These are phyloP conservation scores for Carposina sasakii DNA, from an alignment of 1,140 invertebrate genomes.

Conservation along the genomic window DNA sequence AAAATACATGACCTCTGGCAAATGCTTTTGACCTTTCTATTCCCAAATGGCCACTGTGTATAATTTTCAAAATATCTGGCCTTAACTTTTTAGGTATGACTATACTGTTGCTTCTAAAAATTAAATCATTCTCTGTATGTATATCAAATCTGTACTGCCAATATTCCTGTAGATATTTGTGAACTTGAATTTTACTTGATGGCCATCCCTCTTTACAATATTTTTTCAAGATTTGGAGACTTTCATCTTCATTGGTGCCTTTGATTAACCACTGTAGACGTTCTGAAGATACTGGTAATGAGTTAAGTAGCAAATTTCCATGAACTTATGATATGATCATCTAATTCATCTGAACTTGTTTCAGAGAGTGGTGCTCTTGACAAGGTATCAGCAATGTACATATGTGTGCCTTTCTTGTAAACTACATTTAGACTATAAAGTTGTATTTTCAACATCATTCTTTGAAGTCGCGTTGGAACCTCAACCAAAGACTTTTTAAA, in stretches of 20 bases:
- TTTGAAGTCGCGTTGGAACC: slow-evolving; percentile 24
- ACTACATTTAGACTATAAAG: slow-evolving; percentile 19
- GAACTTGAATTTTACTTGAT: slow-evolving; percentile 13
- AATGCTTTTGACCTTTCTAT: slow-evolving; percentile 22
- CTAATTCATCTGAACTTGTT: slow-evolving; percentile 4
- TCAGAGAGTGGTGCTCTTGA: slow-evolving; percentile 19
- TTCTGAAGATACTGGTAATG: slow-evolving; percentile 18
- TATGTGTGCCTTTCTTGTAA: slow-evolving; percentile 17
- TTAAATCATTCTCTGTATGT: slow-evolving; percentile 18
- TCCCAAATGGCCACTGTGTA: slow-evolving; percentile 24
- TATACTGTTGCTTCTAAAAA: slow-evolving; percentile 23
- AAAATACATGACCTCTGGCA: slow-evolving; percentile 22
- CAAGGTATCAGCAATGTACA: slow-evolving; percentile 23
- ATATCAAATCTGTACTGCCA: slow-evolving; percentile 16
- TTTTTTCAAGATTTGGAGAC: slow-evolving; percentile 14
- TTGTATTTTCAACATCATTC: slow-evolving; percentile 27
- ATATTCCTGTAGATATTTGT: slow-evolving; percentile 14
- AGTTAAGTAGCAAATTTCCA: slow-evolving; percentile 20
- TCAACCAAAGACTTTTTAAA: slow-evolving; percentile 23
- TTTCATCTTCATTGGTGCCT: slow-evolving; percentile 16
- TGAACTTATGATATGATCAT: slow-evolving; percentile 10
- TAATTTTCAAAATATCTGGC: slow-evolving; percentile 23
- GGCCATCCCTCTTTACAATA: slow-evolving; percentile 23
- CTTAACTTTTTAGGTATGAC: slow-evolving; percentile 23
- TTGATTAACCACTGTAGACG: slow-evolving; percentile 15